Evolutionary conservation across 1,140 invertebrate species (phyloP), one percentile per base, ranked within the genome.

Genomic region (Lethrus apterus): DNA sequence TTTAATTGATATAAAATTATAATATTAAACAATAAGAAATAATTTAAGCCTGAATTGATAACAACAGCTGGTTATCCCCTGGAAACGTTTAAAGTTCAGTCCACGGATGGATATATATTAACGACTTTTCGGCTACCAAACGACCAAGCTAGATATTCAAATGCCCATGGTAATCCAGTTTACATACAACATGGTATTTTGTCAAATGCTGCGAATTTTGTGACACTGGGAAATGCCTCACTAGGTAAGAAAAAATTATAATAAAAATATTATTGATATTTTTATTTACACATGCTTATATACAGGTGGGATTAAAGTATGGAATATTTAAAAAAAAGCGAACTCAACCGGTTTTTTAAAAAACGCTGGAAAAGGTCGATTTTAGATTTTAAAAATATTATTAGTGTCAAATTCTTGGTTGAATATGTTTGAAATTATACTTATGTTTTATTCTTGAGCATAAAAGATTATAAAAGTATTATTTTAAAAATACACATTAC

Each of bases 151-250:
- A 10, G 35, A 4, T 14, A 33, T 5, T 53, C 50, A 21, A 61
- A 52, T 30, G n/a, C n/a, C n/a, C n/a, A n/a, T n/a, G 57, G 54
- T 43, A 41, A 66, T 19, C 66, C 74, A 3, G 73, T 83, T 5
- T 76, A 79, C 26, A 64, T 86, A 1, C 77, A 84, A 55, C 81
- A 84, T 52, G 81, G 81, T 7, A 65, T 83, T 2, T 60, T 79
- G 30, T 70, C 70, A 34, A 76, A 74, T 21, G 72, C 73, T 9
- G 70, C 72, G 5, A 75, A 77, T 55, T 83, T 70, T 63, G 65
- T 81, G 23, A 63, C 76, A 17, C 71, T 75, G 57, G 70, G 73
- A 21, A 57, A 55, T 23, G 46, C 54, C 33, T 66, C 64, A 5
- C 46, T 66, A 7, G 64, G 62, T 65, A 52, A 56, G 52, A 26